Base-by-base conservation (phyloP, 1,140 invertebrate species). In the Drosophila lini region DNA sequence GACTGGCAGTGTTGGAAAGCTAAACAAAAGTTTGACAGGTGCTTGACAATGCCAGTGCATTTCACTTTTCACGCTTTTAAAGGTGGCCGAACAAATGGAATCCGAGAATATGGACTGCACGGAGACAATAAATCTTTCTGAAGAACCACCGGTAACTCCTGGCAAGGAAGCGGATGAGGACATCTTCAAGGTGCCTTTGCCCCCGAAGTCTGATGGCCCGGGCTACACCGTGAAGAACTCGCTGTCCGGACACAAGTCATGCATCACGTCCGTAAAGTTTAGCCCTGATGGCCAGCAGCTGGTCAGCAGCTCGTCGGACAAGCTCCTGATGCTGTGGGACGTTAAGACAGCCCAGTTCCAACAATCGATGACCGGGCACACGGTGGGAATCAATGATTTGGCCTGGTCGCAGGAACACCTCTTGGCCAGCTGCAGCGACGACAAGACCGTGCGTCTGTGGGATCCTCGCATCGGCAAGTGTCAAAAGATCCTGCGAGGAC, bases 401-500 rank as follows among this genome's bases (percentile, higher is more conserved):
- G n/a, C 38, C 22, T 88, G 83, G 80, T 65, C 84, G 8, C 34
- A 42, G 11, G 60, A 36, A 0, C 50, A 44, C 11, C 52, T 31
- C 15, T 8, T 89, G 41, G 59, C 40, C 44, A 88, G 63, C 28
- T 80, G 76, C 58, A 80, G 83, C 47, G 83, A 88, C 15, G 83
- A 88, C 19, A 70, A 61, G 9, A 61, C 58, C 3, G 3, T 80
- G 0, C 62, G 53, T 3, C 41, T 88, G 0, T 88, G 83, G 83
- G 69, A 83, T 67, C 32, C 36, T 0, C 52, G 47, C 4, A 64
- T 1, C 25, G 77, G 58, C 0, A 13, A n/a, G 1, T 80, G 73
- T 34, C 6, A 44, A 1, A 50, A 11, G 38, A 52, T 28, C 0
- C 3, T 88, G 42, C 0, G 2, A 9, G 84, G 76, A 0, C 83